These are phyloP conservation scores for Lophius piscatorius DNA, from an alignment of 2,113 vertebrate genomes.

Conservation along the genomic window DNA sequence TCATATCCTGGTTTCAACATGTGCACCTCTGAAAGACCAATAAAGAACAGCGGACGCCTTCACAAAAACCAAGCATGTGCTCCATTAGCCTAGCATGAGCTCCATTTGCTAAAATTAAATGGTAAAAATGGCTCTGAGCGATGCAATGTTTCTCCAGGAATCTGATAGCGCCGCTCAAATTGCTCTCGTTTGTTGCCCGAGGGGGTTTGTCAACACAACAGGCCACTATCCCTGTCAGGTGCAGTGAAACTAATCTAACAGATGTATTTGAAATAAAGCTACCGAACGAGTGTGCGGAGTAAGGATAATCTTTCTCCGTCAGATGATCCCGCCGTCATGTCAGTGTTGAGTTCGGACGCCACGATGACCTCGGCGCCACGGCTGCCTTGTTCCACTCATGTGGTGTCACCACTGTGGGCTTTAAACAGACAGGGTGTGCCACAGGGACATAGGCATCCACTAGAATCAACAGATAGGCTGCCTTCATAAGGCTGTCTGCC, in stretches of 20 bases:
- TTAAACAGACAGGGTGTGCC: constrained; percentile 76
- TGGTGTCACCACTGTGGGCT: constrained; percentile 58
- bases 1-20: too few species aligned
- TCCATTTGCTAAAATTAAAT: too few species aligned
- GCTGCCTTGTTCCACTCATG: constrained; percentile 56
- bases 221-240: constrained; percentile 6
- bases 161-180: constrained; percentile 44
- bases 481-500: constrained; percentile 60
- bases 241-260: not conserved
- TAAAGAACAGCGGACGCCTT: too few species aligned
- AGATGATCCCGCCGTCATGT: constrained; percentile 54
- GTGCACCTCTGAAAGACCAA: too few species aligned
- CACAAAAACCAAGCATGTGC: too few species aligned
- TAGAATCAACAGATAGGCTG: constrained; percentile 45
- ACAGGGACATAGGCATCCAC: constrained; percentile 66
- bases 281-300: constrained; percentile 18
- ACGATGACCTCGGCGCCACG: constrained; percentile 55
- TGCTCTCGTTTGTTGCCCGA: constrained; percentile 20
- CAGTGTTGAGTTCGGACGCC: constrained; percentile 73
- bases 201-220: constrained; percentile 6
- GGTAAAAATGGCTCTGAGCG: too few species aligned
- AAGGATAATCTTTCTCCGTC: constrained; percentile 60
- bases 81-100: too few species aligned
- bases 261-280: constrained; percentile 6
- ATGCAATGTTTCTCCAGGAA: constrained; percentile 45